Evolutionary conservation across 2,888 invertebrate species (phyloP).

Genomic region (Polydrusus pterygomalis): DNA sequence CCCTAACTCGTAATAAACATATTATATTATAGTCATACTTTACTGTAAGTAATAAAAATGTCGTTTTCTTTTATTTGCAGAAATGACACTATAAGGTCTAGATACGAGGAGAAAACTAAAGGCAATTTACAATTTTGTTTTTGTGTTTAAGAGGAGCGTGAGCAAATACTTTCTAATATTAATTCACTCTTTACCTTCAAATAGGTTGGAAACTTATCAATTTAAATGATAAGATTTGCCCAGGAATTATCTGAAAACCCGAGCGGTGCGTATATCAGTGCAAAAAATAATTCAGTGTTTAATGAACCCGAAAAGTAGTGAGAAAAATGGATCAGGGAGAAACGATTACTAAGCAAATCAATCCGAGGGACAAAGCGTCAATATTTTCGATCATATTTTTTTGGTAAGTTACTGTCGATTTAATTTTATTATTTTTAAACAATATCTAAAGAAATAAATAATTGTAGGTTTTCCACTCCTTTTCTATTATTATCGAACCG

Average conservation of each 20-base stretch:
- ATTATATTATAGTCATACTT: too few species aligned
- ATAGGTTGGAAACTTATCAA: slow-evolving; percentile 33
- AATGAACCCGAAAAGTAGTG: slow-evolving; percentile 8
- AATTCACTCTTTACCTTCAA: slow-evolving; percentile 31
- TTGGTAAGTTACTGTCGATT: slow-evolving; percentile 75
- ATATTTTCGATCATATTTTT: slow-evolving; percentile 78
- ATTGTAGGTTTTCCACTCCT: too few species aligned
- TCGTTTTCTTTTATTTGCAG: too few species aligned
- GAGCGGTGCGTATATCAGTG: slow-evolving; percentile 17
- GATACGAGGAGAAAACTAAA: too few species aligned
- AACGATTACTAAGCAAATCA: slow-evolving; percentile 73
- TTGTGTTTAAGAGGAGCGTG: neutral
- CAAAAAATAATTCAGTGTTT: slow-evolving; percentile 38
- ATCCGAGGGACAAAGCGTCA: slow-evolving; percentile 80
- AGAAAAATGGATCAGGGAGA: slow-evolving; percentile 74
- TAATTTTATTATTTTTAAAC: neutral
- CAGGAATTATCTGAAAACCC: slow-evolving; percentile 14
- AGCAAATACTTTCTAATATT: slow-evolving; percentile 17
- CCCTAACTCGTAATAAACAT: too few species aligned
- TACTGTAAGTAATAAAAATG: too few species aligned
- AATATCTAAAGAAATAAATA: too few species aligned
- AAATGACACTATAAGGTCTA: too few species aligned
- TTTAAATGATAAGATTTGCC: slow-evolving; percentile 29
- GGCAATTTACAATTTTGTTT: too few species aligned
- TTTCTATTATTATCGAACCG: neutral